Conservation (phyloP, 1,140 invertebrate genomes). For the Drosophila varians region DNA sequence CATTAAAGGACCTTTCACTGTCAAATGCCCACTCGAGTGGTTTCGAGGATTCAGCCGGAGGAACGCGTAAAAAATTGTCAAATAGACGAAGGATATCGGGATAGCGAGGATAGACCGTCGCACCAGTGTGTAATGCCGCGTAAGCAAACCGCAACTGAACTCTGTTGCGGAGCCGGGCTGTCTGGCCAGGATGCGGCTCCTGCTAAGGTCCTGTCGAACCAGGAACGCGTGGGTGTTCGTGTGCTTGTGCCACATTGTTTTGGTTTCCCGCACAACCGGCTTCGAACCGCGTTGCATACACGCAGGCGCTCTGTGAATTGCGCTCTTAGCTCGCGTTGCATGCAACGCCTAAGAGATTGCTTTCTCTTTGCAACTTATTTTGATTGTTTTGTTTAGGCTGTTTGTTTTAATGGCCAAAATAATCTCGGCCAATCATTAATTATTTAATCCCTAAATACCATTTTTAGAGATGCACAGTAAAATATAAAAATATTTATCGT, state of each 20-base stretch:
- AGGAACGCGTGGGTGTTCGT: constrained; percentile 1
- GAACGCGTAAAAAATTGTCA: not conserved
- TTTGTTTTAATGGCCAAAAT: not conserved
- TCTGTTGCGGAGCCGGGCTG: constrained; percentile 21
- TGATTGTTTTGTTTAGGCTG: constrained; percentile 19
- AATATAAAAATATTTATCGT: too few relatives aligned
- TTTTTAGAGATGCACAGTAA: too few relatives aligned
- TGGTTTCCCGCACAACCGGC: constrained; percentile 63
- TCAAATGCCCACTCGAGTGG: constrained; percentile 6
- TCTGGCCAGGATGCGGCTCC: constrained; percentile 50
- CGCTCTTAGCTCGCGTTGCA: constrained; percentile 43
- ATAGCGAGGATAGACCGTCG: constrained; percentile 23
- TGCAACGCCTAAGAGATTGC: constrained; percentile 37
- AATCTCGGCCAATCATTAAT: not conserved
- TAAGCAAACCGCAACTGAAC: constrained; percentile 78
- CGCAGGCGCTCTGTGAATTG: constrained; percentile 62
- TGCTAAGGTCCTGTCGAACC: constrained; percentile 49
- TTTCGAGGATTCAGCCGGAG: not conserved
- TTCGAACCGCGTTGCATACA: constrained; percentile 77
- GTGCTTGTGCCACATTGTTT: constrained; percentile 58
- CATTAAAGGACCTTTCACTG: constrained; percentile 40
- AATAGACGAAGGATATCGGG: not conserved
- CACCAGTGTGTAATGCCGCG: constrained; percentile 69
- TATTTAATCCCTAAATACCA: too few relatives aligned
- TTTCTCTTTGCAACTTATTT: constrained; percentile 50